Conservation (phyloP, 2,888 invertebrate genomes). For the Amaurobius ferox region DNA sequence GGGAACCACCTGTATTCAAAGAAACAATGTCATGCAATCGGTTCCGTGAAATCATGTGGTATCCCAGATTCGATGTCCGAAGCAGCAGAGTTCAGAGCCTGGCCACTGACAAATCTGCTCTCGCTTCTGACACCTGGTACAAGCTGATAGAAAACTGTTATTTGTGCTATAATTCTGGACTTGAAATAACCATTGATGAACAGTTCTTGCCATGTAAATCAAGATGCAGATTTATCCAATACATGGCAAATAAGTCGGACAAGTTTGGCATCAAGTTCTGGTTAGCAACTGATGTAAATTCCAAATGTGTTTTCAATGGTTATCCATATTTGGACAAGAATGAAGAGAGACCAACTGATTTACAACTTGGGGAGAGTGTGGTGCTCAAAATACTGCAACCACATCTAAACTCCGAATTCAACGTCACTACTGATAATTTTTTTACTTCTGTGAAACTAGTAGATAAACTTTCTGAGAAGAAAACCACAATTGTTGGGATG, state of each 20-base stretch:
- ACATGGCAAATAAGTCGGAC: constrained; percentile 19
- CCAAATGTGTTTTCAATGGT: constrained; percentile 34
- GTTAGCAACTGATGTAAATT: constrained; percentile 1
- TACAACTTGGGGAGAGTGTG: neutral
- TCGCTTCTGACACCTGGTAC: neutral
- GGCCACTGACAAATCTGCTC: neutral
- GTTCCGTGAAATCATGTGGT: constrained; percentile 4
- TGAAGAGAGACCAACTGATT: neutral
- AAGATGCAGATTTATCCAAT: constrained; percentile 10
- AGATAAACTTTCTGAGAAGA: neutral
- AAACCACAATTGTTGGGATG: constrained; percentile 7
- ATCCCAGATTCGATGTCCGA: neutral
- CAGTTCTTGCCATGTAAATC: constrained; percentile 7
- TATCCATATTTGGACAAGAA: constrained; percentile 10
- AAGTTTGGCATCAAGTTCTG: constrained; percentile 36
- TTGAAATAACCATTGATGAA: constrained; percentile 6
- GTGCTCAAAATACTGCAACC: constrained; percentile 1
- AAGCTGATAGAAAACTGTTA: neutral
- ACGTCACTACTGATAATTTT: constrained; percentile 12
- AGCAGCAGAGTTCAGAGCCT: neutral
- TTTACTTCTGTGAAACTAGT: constrained; percentile 15
- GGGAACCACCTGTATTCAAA: neutral
- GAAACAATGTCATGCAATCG: neutral
- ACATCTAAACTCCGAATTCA: constrained; percentile 1
- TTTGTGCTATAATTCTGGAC: neutral